Percentiles rank a stretch among this genome's conserved stretches.
phyloP scores from a whole-genome alignment of 1,140 invertebrate species.

The Agrilus planipennis region DNA sequence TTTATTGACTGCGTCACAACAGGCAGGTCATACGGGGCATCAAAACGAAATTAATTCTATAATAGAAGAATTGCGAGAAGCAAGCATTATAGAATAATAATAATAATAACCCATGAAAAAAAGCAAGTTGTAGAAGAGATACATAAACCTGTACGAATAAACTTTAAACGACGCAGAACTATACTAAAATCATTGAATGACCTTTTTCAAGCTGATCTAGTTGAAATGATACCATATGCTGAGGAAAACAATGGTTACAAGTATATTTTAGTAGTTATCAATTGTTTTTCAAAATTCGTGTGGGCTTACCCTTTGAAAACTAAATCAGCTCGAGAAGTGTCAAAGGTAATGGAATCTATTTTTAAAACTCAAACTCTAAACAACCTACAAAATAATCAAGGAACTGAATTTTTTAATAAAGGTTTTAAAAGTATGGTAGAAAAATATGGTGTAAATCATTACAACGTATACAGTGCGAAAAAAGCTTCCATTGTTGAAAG shows the following conservation, averaged over 20 bases:
- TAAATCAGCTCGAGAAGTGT: constrained; percentile 26
- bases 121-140: constrained; percentile 27
- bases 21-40: no score
- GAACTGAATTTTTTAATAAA: constrained; percentile 34
- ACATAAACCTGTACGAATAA: constrained; percentile 28
- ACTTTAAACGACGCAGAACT: constrained; percentile 25
- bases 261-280: constrained; percentile 37
- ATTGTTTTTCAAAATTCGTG: constrained; percentile 34
- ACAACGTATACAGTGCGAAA: constrained; percentile 32
- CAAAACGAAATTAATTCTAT: no score
- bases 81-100: no score
- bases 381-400: constrained; percentile 36
- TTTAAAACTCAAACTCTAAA: constrained; percentile 24
- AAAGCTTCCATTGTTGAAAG: constrained; percentile 39
- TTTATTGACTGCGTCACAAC: no score
- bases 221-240: constrained; percentile 29
- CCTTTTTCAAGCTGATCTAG: constrained; percentile 33
- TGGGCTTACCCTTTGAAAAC: constrained; percentile 36
- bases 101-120: no score
- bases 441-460: constrained; percentile 33
- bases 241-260: constrained; percentile 32
- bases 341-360: constrained; percentile 21
- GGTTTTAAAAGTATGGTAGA: constrained; percentile 26
- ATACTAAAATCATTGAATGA: constrained; percentile 32
- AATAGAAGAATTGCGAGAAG: no score